Evolutionary conservation across 2,797 vertebrate genomes (phyloP).

Genomic region (Sebastolobus altivelis): DNA sequence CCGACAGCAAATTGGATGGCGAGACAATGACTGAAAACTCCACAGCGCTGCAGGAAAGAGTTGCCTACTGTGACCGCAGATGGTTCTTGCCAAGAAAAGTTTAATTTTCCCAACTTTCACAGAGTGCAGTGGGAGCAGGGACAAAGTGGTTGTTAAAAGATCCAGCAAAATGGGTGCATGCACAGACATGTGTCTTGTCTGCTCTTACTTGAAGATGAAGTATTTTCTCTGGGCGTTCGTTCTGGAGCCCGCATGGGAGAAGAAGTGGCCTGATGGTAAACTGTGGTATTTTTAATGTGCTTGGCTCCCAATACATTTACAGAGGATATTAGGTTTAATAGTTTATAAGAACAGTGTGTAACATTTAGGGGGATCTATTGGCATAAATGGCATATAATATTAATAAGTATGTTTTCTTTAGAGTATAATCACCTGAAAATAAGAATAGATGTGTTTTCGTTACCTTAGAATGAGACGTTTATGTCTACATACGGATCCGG

Average conservation of each 20-base stretch:
- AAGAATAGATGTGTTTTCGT: too few species aligned
- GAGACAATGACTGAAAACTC: constrained; percentile 35
- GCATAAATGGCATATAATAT: too few species aligned
- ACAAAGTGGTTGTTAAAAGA: constrained; percentile 24
- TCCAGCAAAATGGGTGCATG: not conserved
- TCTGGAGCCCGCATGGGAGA: not conserved
- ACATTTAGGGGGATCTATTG: too few species aligned
- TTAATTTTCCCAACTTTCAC: constrained; percentile 19
- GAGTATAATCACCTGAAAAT: too few species aligned
- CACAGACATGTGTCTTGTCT: constrained; percentile 29
- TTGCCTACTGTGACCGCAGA: constrained; percentile 24
- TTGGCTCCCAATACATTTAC: not conserved
- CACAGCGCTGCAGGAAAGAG: constrained; percentile 15
- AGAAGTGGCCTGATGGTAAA: not conserved
- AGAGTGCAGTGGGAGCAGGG: not conserved
- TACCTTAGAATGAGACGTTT: too few species aligned
- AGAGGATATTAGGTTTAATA: not conserved
- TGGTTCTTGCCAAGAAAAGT: constrained; percentile 35
- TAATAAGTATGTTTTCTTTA: too few species aligned
- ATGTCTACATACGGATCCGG: too few species aligned
- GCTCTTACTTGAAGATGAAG: not conserved
- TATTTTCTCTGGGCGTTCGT: not conserved
- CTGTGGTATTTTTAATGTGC: not conserved
- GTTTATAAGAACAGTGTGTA: not conserved
- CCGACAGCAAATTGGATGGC: constrained; percentile 11